Evolutionary conservation across 2,888 invertebrate genomes (phyloP).

Genomic region (Mythimna loreyi): DNA sequence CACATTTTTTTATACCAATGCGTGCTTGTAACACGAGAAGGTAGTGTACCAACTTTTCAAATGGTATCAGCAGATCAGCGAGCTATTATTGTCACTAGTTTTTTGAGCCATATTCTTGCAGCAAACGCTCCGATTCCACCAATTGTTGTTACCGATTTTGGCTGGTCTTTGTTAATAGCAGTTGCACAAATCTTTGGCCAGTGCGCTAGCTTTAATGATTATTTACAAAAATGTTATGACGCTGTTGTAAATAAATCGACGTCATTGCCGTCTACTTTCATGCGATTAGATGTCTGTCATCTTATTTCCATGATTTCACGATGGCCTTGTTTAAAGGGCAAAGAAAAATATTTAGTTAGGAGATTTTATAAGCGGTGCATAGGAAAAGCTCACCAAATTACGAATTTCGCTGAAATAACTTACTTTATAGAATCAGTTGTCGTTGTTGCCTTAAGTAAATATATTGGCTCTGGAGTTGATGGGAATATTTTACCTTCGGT

Average conservation of each 20-base stretch:
- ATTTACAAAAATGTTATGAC: neutral
- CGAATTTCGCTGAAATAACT: neutral
- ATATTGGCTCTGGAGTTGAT: slow-evolving; percentile 8
- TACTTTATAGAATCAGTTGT: neutral
- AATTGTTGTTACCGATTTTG: no score
- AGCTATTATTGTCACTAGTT: no score
- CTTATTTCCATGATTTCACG: neutral
- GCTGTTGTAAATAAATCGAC: neutral
- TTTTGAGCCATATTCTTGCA: no score
- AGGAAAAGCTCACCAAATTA: neutral
- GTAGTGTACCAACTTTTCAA: no score
- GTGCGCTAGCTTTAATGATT: no score
- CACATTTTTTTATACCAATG: no score
- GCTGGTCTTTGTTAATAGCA: no score
- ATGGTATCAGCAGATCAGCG: no score
- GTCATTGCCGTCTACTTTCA: neutral
- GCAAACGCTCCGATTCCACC: no score
- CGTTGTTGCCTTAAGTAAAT: slow-evolving; percentile 18
- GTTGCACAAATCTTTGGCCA: no score
- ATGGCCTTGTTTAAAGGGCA: neutral
- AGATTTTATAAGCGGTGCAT: neutral
- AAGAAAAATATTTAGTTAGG: neutral
- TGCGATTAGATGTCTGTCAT: neutral
- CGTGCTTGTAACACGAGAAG: no score
- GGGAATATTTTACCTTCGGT: slow-evolving; percentile 4